Base-by-base conservation (phyloP, 2,113 vertebrate species). In the Nothocercus julius region DNA sequence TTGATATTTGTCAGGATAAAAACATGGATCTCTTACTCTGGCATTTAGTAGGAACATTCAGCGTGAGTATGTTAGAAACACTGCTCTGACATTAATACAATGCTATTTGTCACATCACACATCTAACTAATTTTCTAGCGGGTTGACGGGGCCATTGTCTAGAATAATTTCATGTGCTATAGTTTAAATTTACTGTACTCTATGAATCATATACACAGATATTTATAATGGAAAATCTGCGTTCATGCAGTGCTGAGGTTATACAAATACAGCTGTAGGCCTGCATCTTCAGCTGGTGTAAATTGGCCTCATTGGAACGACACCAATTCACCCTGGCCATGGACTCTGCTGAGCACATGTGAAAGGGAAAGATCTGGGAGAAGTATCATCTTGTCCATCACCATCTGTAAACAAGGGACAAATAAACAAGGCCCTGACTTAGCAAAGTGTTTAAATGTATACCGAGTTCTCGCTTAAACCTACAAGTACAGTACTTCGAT, bases 181-280 rank as follows among this genome's bases (percentile, higher is more conserved):
- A 85, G 58, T 61, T 89, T 86, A 90, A 91, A 64, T 76, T 91
- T 93, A 93, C 90, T 93, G 58, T 96, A 72, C 56, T 90, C 56
- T 73, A 12, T 96, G 93, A 96, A 94, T 96, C 93, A 93, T 76
- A 87, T 92, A 86, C 58, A 76, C 36, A 76, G 93, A 92, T 95
- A 96, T 82, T 86, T 85, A 64, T 90, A 82, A 90, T 82, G 95
- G 93, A 94, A 94, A 96, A 95, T 58, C 85, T 89, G 49, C 82
- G 80, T 64, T 93, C 90, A 21, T 73, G 81, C 27, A 87, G 81
- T 47, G 7, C 15, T 58, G 74, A 92, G 86, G 73, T 94, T 88
- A 90, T 70, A 92, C 80, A 96, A 94, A 90, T 93, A 84, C 92
- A 97, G 88, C 94, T 92, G 93, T 85, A 58, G 88, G 83, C 86